phyloP scores from a whole-genome alignment of 2,113 vertebrate species.

The Cyprinodon brontotheroides region DNA sequence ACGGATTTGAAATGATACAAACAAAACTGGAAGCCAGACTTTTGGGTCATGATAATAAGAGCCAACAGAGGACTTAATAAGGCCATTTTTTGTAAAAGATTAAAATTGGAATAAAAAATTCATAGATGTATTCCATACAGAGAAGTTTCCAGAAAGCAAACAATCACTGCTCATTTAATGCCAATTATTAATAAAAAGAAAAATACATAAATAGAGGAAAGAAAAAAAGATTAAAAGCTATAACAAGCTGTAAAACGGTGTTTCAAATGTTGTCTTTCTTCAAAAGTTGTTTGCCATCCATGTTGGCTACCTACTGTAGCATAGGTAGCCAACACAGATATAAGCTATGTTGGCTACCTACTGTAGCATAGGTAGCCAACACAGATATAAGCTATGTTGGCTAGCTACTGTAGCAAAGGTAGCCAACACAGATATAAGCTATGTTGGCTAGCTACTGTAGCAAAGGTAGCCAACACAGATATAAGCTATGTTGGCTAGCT shows the following conservation, averaged over 20 bases:
- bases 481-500: no score
- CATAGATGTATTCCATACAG: neutral
- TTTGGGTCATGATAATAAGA: constrained; percentile 44
- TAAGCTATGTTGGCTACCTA: no score
- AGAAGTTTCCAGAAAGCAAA: constrained; percentile 11
- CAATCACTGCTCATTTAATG: neutral
- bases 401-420: no score
- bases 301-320: no score
- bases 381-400: no score
- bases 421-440: no score
- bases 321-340: no score
- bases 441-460: no score
- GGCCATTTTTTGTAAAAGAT: neutral
- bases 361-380: no score
- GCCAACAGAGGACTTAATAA: neutral
- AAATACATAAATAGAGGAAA: neutral
- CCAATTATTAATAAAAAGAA: neutral
- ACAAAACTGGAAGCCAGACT: constrained; percentile 48
- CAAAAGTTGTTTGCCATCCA: neutral
- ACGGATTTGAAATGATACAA: constrained; percentile 45
- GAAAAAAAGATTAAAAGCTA: neutral
- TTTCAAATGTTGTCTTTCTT: neutral
- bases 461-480: no score
- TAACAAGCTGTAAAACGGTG: neutral
- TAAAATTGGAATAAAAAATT: neutral